Evolutionary conservation across 2,888 invertebrate genomes (phyloP).

Genomic region (Apoderus coryli): DNA sequence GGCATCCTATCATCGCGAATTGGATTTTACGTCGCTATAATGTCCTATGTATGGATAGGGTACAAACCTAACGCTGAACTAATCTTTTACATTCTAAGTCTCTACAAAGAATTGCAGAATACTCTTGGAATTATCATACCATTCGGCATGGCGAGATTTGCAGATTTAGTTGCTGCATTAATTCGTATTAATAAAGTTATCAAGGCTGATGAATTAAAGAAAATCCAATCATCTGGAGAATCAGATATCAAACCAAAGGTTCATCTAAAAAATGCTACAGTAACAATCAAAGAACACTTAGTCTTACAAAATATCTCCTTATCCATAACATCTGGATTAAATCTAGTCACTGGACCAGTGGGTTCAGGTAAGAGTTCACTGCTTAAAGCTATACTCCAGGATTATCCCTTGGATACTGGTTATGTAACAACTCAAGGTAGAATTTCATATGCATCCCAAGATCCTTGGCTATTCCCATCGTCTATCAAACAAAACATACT

Average conservation of each 20-base stretch:
- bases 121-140: slow-evolving; percentile 85
- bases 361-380: slow-evolving; percentile 48
- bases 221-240: slow-evolving; percentile 17
- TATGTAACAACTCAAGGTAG: slow-evolving; percentile 34
- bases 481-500: slow-evolving; percentile 62
- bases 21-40: slow-evolving; percentile 28
- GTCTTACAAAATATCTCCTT: slow-evolving; percentile 32
- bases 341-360: slow-evolving; percentile 48
- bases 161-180: slow-evolving; percentile 64
- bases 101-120: slow-evolving; percentile 73
- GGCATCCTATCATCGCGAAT: slow-evolving; percentile 25
- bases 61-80: slow-evolving; percentile 63
- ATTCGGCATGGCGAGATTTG: slow-evolving; percentile 63
- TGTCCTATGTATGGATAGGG: slow-evolving; percentile 52
- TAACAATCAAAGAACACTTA: slow-evolving; percentile 21
- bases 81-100: slow-evolving; percentile 79
- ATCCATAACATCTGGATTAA: slow-evolving; percentile 30
- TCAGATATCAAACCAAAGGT: slow-evolving; percentile 18
- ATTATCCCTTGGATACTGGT: slow-evolving; percentile 30
- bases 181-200: slow-evolving; percentile 48
- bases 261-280: slow-evolving; percentile 18
- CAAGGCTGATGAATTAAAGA: slow-evolving; percentile 55
- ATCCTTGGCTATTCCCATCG: slow-evolving; percentile 44
- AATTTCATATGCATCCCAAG: slow-evolving; percentile 42
- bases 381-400: slow-evolving; percentile 32